Evolutionary conservation across 1,140 invertebrate genomes (phyloP).

Genomic region (Aplysia californica): DNA sequence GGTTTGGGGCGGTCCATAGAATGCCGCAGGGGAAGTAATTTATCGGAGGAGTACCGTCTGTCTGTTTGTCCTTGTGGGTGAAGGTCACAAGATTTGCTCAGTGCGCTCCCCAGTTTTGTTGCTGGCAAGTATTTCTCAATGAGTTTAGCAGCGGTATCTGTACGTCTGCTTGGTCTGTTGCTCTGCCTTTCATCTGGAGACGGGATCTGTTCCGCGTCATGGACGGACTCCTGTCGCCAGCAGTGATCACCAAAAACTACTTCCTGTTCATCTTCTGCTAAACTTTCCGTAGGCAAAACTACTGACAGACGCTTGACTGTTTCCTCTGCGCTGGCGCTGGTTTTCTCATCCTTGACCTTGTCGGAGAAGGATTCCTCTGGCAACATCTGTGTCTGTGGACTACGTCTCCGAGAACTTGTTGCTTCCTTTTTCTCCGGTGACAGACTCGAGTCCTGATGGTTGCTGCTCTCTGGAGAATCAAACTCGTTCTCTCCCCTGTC

Average conservation of each 20-base stretch:
- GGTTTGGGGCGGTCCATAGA: neutral
- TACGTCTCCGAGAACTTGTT: neutral
- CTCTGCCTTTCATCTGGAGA: neutral
- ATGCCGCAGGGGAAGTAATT: slow-evolving; percentile 1
- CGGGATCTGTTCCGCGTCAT: no score
- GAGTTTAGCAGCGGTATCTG: neutral
- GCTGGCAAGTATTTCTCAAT: neutral
- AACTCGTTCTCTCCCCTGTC: neutral
- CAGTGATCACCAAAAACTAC: neutral
- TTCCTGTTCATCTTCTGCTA: neutral
- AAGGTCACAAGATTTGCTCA: neutral
- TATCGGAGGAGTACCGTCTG: neutral
- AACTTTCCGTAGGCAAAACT: no score
- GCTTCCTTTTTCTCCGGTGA: neutral
- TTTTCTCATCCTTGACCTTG: no score
- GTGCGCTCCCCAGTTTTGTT: neutral
- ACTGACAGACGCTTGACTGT: neutral
- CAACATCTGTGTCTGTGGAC: neutral
- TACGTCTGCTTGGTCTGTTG: neutral
- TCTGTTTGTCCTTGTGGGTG: no score
- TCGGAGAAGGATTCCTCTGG: no score
- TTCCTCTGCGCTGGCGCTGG: neutral
- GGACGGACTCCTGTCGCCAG: neutral
- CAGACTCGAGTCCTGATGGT: neutral
- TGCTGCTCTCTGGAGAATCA: no score